Conservation (phyloP, 2,888 invertebrate genomes). For the Drepanosiphum platanoidis region DNA sequence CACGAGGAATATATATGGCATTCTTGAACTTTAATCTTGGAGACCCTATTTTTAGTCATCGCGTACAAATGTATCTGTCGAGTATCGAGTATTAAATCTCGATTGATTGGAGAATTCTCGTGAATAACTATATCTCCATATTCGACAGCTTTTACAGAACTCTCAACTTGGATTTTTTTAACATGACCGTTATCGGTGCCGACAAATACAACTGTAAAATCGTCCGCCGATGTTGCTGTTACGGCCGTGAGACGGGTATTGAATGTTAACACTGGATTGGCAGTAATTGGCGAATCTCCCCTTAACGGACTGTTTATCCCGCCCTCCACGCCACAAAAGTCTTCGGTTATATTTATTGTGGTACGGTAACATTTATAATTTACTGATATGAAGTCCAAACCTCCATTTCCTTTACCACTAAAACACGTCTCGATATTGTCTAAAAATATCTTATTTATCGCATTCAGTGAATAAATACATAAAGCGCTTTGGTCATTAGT, state of each 20-base stretch:
- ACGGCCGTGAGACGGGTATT: constrained; percentile 87
- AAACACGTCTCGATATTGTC: constrained; percentile 96
- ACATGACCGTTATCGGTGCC: constrained; percentile 92
- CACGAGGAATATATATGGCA: constrained; percentile 91
- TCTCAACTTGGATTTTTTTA: constrained; percentile 94
- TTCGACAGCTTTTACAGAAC: constrained; percentile 83
- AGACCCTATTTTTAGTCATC: constrained; percentile 89
- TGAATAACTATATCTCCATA: constrained; percentile 90
- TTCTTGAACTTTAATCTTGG: constrained; percentile 94
- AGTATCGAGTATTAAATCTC: constrained; percentile 91
- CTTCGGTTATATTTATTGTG: constrained; percentile 91
- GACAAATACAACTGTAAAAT: constrained; percentile 97
- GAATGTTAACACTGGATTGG: constrained; percentile 86
- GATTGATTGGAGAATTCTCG: constrained; percentile 82
- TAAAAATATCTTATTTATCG: constrained; percentile 92
- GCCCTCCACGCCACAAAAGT: constrained; percentile 95
- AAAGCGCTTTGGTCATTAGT: constrained; percentile 77
- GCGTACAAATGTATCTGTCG: constrained; percentile 91
- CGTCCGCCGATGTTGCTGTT: constrained; percentile 92
- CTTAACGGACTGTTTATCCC: constrained; percentile 97
- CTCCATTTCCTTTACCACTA: constrained; percentile 86
- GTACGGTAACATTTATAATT: constrained; percentile 88
- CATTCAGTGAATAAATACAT: constrained; percentile 93
- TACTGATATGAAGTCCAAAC: constrained; percentile 92
- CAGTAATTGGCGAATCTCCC: constrained; percentile 88